Percentiles rank a stretch among this genome's conserved stretches.
Conservation (phyloP, 2,797 vertebrate genomes). For the Cyclopterus lumpus region DNA sequence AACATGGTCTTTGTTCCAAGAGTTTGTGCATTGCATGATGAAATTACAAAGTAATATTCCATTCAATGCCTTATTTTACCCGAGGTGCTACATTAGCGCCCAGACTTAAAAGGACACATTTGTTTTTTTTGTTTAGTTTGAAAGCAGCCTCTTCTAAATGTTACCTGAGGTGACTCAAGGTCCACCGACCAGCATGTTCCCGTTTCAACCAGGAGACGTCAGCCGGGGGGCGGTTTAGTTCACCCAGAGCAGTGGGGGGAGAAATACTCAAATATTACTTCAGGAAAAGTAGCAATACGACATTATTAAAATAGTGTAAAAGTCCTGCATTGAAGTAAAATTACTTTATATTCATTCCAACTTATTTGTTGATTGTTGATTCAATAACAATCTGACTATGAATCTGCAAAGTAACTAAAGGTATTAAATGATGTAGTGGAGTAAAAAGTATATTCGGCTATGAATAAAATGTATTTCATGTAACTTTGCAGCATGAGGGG, state of each 20-base stretch:
- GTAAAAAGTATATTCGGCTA: not conserved
- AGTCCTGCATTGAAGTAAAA: no score
- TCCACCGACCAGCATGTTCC: not conserved
- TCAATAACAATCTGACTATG: no score
- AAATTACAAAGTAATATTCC: not conserved
- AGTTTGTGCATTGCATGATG: not conserved
- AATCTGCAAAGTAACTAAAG: no score
- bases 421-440: no score
- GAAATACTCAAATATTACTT: not conserved
- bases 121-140: not conserved
- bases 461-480: no score
- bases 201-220: not conserved
- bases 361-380: no score
- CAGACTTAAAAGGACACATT: not conserved
- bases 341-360: no score
- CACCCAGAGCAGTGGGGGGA: not conserved
- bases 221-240: not conserved
- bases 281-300: not conserved
- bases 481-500: no score
- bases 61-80: not conserved
- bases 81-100: no score
- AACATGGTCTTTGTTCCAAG: not conserved
- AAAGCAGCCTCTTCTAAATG: not conserved
- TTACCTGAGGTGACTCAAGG: not conserved
- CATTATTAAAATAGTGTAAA: no score